phyloP scores from a whole-genome alignment of 2,888 invertebrate species.

The Penaeus monodon region DNA sequence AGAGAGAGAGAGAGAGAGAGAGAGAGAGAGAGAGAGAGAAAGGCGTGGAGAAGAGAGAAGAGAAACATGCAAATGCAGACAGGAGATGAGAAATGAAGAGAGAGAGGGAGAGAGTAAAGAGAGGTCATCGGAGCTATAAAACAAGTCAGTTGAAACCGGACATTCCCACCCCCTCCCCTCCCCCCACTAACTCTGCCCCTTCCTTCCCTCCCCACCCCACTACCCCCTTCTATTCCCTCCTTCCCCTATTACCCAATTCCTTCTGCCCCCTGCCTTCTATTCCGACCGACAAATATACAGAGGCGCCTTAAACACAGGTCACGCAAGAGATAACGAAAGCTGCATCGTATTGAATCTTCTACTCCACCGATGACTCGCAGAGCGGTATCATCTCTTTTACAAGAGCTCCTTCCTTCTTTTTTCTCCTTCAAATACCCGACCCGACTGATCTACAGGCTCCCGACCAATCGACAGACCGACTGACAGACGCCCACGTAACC shows the following conservation, averaged over 20 bases:
- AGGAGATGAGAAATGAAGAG: background rate
- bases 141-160: too few relatives aligned
- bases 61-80: background rate
- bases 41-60: background rate
- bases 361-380: too few relatives aligned
- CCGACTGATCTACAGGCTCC: too few relatives aligned
- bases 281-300: background rate
- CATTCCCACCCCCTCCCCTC: background rate
- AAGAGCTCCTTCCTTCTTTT: too few relatives aligned
- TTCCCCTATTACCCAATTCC: background rate
- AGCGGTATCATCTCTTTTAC: too few relatives aligned
- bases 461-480: too few relatives aligned
- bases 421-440: too few relatives aligned
- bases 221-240: background rate
- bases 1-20: slow-evolving; percentile 33
- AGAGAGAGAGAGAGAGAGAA: background rate
- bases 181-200: background rate
- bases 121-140: background rate
- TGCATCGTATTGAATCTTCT: too few relatives aligned
- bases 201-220: background rate
- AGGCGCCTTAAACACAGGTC: too few relatives aligned
- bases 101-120: slow-evolving; percentile 18
- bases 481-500: too few relatives aligned
- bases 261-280: background rate
- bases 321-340: background rate